Conservation (phyloP, 64 coral and sea anemone genomes). For the Pocillopora damicornis region DNA sequence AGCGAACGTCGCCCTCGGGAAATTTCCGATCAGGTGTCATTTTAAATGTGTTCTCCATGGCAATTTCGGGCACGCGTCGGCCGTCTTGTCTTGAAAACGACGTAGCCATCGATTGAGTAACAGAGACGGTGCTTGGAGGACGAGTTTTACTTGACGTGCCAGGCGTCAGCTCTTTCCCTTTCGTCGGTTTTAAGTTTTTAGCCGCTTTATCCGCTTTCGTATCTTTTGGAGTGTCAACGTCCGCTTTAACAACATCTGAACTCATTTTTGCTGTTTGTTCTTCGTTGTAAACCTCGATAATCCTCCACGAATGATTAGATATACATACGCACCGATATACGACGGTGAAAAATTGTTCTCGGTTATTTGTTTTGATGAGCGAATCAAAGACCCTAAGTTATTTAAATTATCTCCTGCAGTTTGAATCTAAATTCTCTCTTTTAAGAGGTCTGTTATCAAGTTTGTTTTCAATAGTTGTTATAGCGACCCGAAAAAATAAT, state of each 20-base stretch:
- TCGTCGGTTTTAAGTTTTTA: constrained; percentile 50
- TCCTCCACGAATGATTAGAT: background rate
- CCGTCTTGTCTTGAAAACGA: constrained; percentile 45
- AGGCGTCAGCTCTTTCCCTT: constrained; percentile 13
- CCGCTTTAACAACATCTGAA: background rate
- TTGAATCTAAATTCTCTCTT: background rate
- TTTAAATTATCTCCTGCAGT: background rate
- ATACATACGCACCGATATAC: background rate
- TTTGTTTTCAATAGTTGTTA: constrained; percentile 31
- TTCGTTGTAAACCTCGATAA: background rate
- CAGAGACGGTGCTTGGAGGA: constrained; percentile 29
- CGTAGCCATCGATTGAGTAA: constrained; percentile 20
- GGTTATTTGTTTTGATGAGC: constrained; percentile 1
- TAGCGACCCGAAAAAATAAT: constrained; percentile 25
- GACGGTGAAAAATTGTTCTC: background rate
- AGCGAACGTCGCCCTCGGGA: constrained; percentile 54
- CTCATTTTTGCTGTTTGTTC: constrained; percentile 4
- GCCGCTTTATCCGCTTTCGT: constrained; percentile 64
- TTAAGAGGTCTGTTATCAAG: background rate
- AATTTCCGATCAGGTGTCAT: constrained; percentile 72
- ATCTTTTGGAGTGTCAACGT: constrained; percentile 8
- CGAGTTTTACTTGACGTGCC: background rate
- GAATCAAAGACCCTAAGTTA: background rate
- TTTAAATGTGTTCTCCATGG: constrained; percentile 78
- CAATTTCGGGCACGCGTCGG: constrained; percentile 17